phyloP scores from a whole-genome alignment of 2,113 vertebrate genomes.

The Sterrhoptilus dennistouni region DNA sequence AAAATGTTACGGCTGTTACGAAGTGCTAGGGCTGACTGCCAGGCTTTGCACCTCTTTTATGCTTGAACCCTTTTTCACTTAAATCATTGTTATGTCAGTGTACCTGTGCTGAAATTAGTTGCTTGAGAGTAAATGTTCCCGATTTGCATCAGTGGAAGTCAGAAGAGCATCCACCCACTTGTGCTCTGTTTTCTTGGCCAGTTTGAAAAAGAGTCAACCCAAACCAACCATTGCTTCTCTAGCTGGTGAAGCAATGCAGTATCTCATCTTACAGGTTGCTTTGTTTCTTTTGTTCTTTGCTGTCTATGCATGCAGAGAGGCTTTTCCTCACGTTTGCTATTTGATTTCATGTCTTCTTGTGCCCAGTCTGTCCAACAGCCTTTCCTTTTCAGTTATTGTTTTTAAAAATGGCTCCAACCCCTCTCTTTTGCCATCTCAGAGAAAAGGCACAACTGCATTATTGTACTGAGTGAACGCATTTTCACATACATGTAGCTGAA shows the following conservation, averaged over 20 bases:
- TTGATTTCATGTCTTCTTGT: not conserved
- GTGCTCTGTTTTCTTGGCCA: not conserved
- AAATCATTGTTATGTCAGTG: not conserved
- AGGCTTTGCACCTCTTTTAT: not conserved
- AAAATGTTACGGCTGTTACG: not conserved
- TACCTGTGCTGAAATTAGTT: not conserved
- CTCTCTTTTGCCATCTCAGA: not conserved
- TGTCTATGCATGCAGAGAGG: not conserved
- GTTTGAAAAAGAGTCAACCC: not conserved
- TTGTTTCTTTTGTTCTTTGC: not conserved
- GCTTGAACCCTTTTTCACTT: not conserved
- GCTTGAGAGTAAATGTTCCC: not conserved
- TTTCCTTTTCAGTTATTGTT: not conserved
- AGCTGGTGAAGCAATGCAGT: not conserved
- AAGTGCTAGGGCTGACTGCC: not conserved
- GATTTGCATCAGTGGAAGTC: not conserved
- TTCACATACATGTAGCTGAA: conserved; percentile 38
- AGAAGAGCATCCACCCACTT: not conserved
- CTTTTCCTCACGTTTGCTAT: not conserved
- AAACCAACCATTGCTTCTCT: not conserved
- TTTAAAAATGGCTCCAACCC: not conserved
- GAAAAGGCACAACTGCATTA: conserved; percentile 45
- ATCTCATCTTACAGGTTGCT: not conserved
- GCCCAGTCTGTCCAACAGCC: not conserved
- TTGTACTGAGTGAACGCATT: conserved; percentile 37